A percentile compares a stretch with the other conserved stretches of the same genome.
Evolutionary conservation across 2,888 invertebrate species (phyloP).

Genomic region (Himalopsyche kuldschensis): DNA sequence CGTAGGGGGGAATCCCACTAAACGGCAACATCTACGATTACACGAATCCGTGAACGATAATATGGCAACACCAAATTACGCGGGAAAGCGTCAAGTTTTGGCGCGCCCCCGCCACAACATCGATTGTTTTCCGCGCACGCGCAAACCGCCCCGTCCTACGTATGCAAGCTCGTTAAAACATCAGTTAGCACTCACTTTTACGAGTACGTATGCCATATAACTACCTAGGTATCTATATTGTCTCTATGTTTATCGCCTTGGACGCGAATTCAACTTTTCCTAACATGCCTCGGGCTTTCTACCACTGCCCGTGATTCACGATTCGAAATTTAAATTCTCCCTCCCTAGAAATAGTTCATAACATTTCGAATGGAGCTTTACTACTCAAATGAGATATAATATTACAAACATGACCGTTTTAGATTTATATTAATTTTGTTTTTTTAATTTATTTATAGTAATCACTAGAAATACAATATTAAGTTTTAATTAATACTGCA

Average conservation of each 20-base stretch:
- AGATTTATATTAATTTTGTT: too few species aligned
- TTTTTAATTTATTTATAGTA: too few species aligned
- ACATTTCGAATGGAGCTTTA: background rate
- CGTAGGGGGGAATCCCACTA: background rate
- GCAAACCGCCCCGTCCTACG: background rate
- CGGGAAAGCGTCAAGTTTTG: conserved; percentile 11
- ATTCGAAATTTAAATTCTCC: background rate
- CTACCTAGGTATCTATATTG: background rate
- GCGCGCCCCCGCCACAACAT: conserved; percentile 11
- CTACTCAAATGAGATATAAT: background rate
- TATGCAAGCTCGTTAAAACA: conserved; percentile 9
- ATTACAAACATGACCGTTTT: too few species aligned
- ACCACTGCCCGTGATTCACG: background rate
- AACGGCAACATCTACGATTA: conserved; percentile 7
- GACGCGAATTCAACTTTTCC: background rate
- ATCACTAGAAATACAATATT: too few species aligned
- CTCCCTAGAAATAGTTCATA: background rate
- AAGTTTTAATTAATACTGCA: too few species aligned
- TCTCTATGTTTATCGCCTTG: conserved; percentile 10
- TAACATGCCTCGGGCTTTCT: background rate
- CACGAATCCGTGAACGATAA: background rate
- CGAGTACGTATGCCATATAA: conserved; percentile 12
- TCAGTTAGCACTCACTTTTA: conserved; percentile 30
- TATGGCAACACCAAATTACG: conserved; percentile 1
- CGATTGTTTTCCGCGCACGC: conserved; percentile 17